Base-by-base conservation (phyloP, 1,140 invertebrate species). In the Ctenoplectra terminalis region DNA sequence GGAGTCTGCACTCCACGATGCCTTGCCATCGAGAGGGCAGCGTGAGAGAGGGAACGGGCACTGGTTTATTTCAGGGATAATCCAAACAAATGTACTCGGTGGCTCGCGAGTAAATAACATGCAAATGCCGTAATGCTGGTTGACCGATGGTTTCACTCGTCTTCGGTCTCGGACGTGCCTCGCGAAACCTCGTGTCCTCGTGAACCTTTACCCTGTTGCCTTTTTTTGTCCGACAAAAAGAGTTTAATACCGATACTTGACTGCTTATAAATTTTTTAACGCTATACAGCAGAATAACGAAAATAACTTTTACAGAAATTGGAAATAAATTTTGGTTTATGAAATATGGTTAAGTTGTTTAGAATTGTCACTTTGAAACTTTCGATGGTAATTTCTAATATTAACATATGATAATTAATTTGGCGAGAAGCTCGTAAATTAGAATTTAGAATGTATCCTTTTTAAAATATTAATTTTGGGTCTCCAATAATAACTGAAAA, bases 21-120 rank as follows among this genome's bases (percentile, higher is more conserved):
- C 80, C 78, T 73, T 77, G 86, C 77, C 83, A 88, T 90, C 89
- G 89, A 85, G 87, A 80, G 83, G 82, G 85, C 64, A 85, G 84
- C 76, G 86, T 34, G 70, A 80, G 81, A 72, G 79, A 56, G 81
- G 76, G 79, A 56, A 79, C 78, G 83, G 87, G 81, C 81, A 86
- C 90, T 92, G 92, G 90, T 93, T 94, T 94, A 93, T 93, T 93
- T 93, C 91, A 92, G 90, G 92, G 93, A 94, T 94, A 94, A 94
- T 94, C 93, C 93, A 94, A 94, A 94, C 92, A 93, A 94, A 94
- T 94, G 93, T 93, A 94, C 93, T 94, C 90, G 89, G 91, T 92
- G 90, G 92, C 92, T 93, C 89, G 90, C 90, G 90, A 93, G 93
- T 94, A 94, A 94, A 94, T 94, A 94, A 94, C 93, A 94, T 94